A percentile compares a stretch with the other conserved stretches of the same genome.
These are phyloP conservation scores for Mythimna impura DNA, from an alignment of 2,888 invertebrate species.

Conservation along the genomic window DNA sequence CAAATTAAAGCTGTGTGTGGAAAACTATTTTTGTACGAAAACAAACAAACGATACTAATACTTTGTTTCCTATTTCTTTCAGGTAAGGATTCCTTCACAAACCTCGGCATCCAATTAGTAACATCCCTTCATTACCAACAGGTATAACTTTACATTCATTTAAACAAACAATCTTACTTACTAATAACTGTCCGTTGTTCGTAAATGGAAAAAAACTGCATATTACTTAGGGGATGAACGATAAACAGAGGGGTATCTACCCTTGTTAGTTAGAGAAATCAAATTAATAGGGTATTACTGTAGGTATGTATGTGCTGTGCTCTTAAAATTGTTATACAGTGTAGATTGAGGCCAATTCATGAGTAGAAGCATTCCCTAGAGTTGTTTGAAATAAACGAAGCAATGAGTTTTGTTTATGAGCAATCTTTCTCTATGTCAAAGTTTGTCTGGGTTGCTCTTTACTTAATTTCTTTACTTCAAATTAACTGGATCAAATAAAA, in stretches of 20 bases:
- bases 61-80: constrained; percentile 63
- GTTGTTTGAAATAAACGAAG: constrained; percentile 24
- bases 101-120: constrained; percentile 28
- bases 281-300: constrained; percentile 55
- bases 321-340: constrained; percentile 42
- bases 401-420: constrained; percentile 26
- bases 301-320: constrained; percentile 22
- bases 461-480: too few relatives aligned
- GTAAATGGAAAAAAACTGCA: constrained; percentile 55
- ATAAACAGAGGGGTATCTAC: constrained; percentile 62
- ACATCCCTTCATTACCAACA: constrained; percentile 36
- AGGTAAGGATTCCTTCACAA: constrained; percentile 64
- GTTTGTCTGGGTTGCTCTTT: neutral
- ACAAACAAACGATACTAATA: constrained; percentile 22
- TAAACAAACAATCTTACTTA: constrained; percentile 21
- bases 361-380: constrained; percentile 11
- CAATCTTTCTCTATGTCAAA: constrained; percentile 26
- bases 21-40: constrained; percentile 30
- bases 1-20: neutral
- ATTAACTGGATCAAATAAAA: neutral
- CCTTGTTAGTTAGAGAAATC: constrained; percentile 57
- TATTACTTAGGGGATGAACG: constrained; percentile 62
- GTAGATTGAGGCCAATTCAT: constrained; percentile 35
- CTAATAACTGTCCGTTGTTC: constrained; percentile 40
- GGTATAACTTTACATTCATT: constrained; percentile 53